Base-by-base conservation (phyloP, 1,140 invertebrate genomes). In the Pogonognathellus flavescens region DNA sequence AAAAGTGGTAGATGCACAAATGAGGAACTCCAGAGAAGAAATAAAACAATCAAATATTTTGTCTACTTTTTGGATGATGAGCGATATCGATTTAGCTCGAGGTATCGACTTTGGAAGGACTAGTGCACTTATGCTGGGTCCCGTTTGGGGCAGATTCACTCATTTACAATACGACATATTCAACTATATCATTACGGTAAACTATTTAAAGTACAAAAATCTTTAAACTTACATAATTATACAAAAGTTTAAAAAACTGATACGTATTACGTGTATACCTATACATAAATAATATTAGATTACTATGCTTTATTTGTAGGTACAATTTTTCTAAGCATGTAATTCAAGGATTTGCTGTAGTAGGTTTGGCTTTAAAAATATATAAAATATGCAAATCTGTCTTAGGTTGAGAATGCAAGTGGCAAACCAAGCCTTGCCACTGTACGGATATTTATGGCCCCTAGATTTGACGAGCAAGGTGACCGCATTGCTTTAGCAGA, bases 141-240 rank as follows among this genome's bases (percentile, higher is more conserved):
- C 93, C 16, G 92, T 95, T 31, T 93, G 94, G 62, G 94, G 94
- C 0, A 90, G 92, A 8, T 93, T 95, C 89, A 95, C 93, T 0
- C 95, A 96, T 90, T 90, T 96, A 76, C 93, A 95, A 89, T 95
- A 96, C 82, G 89, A 92, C 8, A 93, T 93, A 20, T 96, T 94
- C 90, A 91, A 90, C 1, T 94, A 94, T 87, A 91, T 89, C 5
- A 91, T 91, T 49, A n/a, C 25, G 25, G 70, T 62, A 82, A 16
- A 1, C 25, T 50, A 25, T n/a, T n/a, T n/a, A n/a, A n/a, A n/a
- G n/a, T n/a, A 82, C n/a, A 31, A 31, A n/a, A 66, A n/a, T n/a
- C n/a, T n/a, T n/a, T n/a, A n/a, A n/a, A n/a, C n/a, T n/a, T n/a
- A n/a, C n/a, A n/a, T n/a, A n/a, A n/a, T n/a, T n/a, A n/a, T n/a